phyloP scores from a whole-genome alignment of 2,113 vertebrate genomes.

The Sturnira hondurensis region DNA sequence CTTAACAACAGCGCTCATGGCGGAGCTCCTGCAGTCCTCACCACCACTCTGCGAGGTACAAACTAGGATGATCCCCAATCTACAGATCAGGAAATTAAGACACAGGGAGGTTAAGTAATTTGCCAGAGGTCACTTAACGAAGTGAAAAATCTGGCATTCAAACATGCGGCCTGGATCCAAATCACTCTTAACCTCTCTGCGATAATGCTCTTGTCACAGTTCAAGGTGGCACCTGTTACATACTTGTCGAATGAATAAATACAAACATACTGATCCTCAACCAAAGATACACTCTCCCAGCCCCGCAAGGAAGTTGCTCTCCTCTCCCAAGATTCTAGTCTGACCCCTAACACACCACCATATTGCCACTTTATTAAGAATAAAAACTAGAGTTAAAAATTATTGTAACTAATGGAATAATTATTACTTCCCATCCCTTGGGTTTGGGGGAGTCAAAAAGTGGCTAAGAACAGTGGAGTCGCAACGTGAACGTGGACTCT shows the following conservation, averaged over 20 bases:
- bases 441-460: background rate
- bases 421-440: background rate
- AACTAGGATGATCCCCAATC: background rate
- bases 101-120: background rate
- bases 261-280: background rate
- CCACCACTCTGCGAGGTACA: background rate
- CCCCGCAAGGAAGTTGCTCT: background rate
- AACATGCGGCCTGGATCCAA: background rate
- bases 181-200: background rate
- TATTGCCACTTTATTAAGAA: background rate
- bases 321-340: background rate
- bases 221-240: background rate
- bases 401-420: background rate
- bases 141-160: background rate
- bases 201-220: background rate
- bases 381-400: background rate
- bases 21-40: background rate
- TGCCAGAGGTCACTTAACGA: background rate
- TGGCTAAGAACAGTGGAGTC: background rate
- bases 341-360: background rate
- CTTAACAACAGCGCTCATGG: background rate
- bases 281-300: background rate
- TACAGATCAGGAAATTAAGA: background rate
- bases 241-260: background rate
- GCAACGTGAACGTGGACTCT: background rate